Base-by-base conservation (phyloP, 2,888 invertebrate species). In the Trissolcus japonicus region DNA sequence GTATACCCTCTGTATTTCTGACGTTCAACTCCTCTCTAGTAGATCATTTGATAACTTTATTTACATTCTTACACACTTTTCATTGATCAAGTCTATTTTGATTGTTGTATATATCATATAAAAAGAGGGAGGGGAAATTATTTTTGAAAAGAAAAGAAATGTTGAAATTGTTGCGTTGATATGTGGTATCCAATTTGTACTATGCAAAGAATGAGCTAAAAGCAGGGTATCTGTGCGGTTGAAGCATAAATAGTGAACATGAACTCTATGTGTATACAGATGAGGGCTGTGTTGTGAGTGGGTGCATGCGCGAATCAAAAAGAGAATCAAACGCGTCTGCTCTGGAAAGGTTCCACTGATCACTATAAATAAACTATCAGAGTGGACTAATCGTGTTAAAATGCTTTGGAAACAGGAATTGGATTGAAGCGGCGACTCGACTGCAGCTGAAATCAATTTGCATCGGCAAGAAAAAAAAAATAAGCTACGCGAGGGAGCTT, bases 341-440 rank as follows among this genome's bases (percentile, higher is more conserved):
- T 68, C 56, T 61, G 21, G 51, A 69, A 61, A 61, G 69, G 55
- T 69, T 69, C 43, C 29, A 60, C 53, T 43, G 60, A 29, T 43
- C 48, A 55, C 63, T 63, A 29, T 72, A 72, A 72, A 63, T 72
- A 72, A 72, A 72, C 63, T 63, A 72, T 63, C 71, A 63, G 53
- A 72, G 71, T 63, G 59, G 71, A 72, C 71, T 72, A 72, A 72
- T 72, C 71, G 59, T 51, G 71, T 72, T 72, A 72, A 63, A 72
- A 72, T 63, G 63, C 54, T 72, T 72, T 63, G 63, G 63, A 72
- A 72, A 72, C 56, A 59, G 63, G 59, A 63, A 63, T 63, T 54
- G 59, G 59, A 63, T 62, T 63, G 59, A 63, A 63, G 71, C 56
- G 41, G 57, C 21, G 25, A 25, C 62, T 51, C 57, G 51, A 14